Evolutionary conservation across 2,888 invertebrate genomes (phyloP), one percentile per base, ranked within the genome.

Genomic region (Hipparchia sbordonii): DNA sequence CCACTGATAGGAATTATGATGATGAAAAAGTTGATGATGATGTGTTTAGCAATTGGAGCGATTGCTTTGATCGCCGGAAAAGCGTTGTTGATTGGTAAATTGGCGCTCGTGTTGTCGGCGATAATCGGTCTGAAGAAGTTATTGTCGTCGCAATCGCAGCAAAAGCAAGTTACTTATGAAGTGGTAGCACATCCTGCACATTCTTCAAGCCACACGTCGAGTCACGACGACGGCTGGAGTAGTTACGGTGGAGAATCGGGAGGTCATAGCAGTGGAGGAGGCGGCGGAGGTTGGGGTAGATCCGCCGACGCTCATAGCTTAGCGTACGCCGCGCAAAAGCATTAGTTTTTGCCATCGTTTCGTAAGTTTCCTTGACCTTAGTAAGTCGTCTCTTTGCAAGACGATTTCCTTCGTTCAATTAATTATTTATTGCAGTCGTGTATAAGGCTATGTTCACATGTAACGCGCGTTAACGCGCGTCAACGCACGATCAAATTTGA

Each of bases 131-230:
- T 97, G 87, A 97, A 97, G 94, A 97, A 97, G 87, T 92, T 97
- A 67, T 89, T 97, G 78, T 39, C 39, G 89, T 96, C 96, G 1
- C 96, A 90, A 89, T 89, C 88, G 86, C 82, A 60, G 12, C 96
- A 97, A 89, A 97, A 97, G 85, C 97, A 97, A 84, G 97, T 97
- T 77, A 97, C 97, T 6, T 97, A 97, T 85, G 97, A 97, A 86
- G 97, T 97, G 54, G 97, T 97, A 0, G 96, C 97, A 0, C 97
- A 97, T 87, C 97, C 97, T 70, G 97, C 97, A 82, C 97, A 97
- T 87, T 95, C 95, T 75, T 94, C 95, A 78, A 95, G 96, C 75
- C 95, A 96, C 74, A 95, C 95, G 72, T 96, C 96, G 77, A 95
- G 96, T 81, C 97, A 97, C 52, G 95, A 95, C 66, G 95, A 95